Conservation (phyloP, 2,888 invertebrate species). For the Phymatocera aterrima region DNA sequence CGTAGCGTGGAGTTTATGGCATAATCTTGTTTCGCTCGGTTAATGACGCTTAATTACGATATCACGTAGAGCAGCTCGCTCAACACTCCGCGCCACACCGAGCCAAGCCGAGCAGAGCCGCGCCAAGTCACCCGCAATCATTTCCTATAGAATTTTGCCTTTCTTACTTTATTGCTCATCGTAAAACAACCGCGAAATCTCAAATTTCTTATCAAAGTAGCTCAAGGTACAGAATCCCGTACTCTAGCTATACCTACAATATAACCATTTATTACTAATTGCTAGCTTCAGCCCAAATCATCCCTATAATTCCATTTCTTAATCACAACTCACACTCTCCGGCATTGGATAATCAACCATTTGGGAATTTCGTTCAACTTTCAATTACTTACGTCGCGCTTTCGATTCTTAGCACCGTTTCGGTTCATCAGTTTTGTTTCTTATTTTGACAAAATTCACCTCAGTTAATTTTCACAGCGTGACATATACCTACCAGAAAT, state of each 20-base stretch:
- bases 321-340: no score
- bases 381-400: no score
- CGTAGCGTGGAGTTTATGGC: conserved; percentile 32
- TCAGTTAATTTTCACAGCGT: no score
- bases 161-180: conserved; percentile 3
- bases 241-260: no score
- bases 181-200: conserved; percentile 20
- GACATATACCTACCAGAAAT: no score
- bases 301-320: background rate
- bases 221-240: background rate
- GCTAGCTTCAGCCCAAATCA: background rate
- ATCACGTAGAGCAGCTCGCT: conserved; percentile 18
- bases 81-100: background rate
- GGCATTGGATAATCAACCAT: no score
- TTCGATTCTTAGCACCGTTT: no score
- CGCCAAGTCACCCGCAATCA: background rate
- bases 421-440: no score
- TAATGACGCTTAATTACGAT: conserved; percentile 44
- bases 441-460: no score
- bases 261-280: conserved; percentile 5
- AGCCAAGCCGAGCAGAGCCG: background rate
- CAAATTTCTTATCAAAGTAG: conserved; percentile 14
- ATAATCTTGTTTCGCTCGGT: conserved; percentile 41
- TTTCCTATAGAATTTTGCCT: background rate
- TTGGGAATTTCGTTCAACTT: no score